A percentile compares a stretch with the other conserved stretches of the same genome.
These are phyloP conservation scores for Heliconius hortense DNA, from an alignment of 2,888 invertebrate species.

Conservation along the genomic window DNA sequence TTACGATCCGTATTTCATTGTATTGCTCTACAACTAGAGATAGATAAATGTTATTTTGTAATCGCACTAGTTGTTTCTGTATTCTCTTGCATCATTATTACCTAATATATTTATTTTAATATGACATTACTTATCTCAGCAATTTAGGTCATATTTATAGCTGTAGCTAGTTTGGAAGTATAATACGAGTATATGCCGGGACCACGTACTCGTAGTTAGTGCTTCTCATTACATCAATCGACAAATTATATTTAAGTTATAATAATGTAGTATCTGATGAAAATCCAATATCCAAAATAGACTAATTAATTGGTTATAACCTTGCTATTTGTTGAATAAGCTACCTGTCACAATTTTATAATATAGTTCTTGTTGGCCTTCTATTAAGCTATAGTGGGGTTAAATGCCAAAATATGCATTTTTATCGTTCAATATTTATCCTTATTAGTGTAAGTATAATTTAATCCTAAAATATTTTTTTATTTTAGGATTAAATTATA, in stretches of 20 bases:
- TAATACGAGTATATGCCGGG: no score
- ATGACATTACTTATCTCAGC: conserved; percentile 35
- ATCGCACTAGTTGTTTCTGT: conserved; percentile 12
- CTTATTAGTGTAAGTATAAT: background rate
- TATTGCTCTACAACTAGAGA: background rate
- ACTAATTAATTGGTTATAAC: conserved; percentile 43
- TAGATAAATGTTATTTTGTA: conserved; percentile 16
- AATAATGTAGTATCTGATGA: conserved; percentile 22
- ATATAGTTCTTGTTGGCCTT: conserved; percentile 48
- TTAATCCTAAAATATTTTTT: background rate
- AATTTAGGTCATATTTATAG: conserved; percentile 39
- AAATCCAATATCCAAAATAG: conserved; percentile 41
- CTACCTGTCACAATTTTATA: conserved; percentile 43
- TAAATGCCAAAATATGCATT: conserved; percentile 41
- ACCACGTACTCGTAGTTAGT: background rate
- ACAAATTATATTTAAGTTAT: background rate
- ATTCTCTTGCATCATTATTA: conserved; percentile 30
- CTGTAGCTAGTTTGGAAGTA: background rate
- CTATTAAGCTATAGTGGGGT: conserved; percentile 35
- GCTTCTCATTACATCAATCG: background rate
- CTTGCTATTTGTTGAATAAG: conserved; percentile 46
- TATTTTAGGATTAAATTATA: no score
- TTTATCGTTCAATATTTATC: background rate
- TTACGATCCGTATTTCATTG: background rate
- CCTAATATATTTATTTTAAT: conserved; percentile 29